phyloP scores from a whole-genome alignment of 1,140 invertebrate species.

The Gonioctena quinquepunctata region DNA sequence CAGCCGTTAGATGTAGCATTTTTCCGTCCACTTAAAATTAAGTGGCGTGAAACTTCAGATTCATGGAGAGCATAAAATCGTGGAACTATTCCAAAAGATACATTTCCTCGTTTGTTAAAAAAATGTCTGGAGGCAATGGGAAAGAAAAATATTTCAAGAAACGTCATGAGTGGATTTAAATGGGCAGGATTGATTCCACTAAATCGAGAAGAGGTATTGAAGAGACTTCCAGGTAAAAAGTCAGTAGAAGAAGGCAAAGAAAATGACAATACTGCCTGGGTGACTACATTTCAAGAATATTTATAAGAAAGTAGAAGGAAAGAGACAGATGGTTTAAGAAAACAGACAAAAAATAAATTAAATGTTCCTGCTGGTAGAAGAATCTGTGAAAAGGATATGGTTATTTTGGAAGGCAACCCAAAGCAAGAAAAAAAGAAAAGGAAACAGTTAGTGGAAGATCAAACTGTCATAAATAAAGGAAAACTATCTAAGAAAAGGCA shows the following conservation, averaged over 20 bases:
- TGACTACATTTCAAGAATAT: slow-evolving; percentile 4
- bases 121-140: slow-evolving; percentile 25
- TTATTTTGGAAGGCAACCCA: background rate
- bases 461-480: slow-evolving; percentile 4
- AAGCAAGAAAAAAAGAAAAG: slow-evolving; percentile 5
- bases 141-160: slow-evolving; percentile 26
- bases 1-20: slow-evolving; percentile 56
- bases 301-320: background rate
- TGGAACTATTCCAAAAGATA: slow-evolving; percentile 32
- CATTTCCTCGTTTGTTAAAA: slow-evolving; percentile 38
- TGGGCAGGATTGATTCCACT: slow-evolving; percentile 38
- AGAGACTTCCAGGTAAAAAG: background rate
- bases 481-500: slow-evolving; percentile 1
- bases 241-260: slow-evolving; percentile 7
- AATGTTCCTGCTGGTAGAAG: slow-evolving; percentile 7
- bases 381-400: background rate
- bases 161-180: slow-evolving; percentile 31
- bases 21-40: slow-evolving; percentile 49
- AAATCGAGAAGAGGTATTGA: slow-evolving; percentile 29
- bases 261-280: background rate
- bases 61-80: slow-evolving; percentile 36
- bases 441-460: slow-evolving; percentile 2
- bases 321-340: background rate
- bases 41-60: slow-evolving; percentile 50
- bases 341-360: slow-evolving; percentile 13